A percentile compares a stretch with the other conserved stretches of the same genome.
Evolutionary conservation across 2,113 vertebrate species (phyloP).

Genomic region (Gobio gobio): DNA sequence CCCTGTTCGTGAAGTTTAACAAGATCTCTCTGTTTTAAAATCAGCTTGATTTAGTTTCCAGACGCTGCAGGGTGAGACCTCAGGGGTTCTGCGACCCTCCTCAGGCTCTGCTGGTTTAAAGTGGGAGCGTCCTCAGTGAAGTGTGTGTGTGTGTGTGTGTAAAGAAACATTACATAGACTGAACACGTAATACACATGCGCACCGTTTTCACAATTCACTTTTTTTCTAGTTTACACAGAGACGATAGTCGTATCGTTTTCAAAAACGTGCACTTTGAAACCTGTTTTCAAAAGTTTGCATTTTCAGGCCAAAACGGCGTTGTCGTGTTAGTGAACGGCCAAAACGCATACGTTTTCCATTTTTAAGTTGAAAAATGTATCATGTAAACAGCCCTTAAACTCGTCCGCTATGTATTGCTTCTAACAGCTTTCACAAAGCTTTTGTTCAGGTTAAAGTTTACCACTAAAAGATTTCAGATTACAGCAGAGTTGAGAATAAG

Average conservation of each 20-base stretch:
- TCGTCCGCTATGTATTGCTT: background rate
- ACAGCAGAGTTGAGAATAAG: conserved; percentile 17
- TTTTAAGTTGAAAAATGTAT: too few species aligned
- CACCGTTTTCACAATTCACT: too few species aligned
- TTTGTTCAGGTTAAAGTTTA: background rate
- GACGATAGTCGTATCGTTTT: too few species aligned
- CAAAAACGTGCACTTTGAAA: too few species aligned
- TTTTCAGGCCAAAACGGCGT: too few species aligned
- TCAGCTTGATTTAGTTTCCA: conserved; percentile 53
- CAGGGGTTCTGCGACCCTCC: conserved; percentile 3
- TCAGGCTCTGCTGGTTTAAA: background rate
- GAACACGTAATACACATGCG: too few species aligned
- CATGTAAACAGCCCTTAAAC: background rate
- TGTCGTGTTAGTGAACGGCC: too few species aligned
- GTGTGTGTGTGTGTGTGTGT: too few species aligned
- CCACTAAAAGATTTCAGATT: background rate
- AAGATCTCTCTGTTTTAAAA: conserved; percentile 44
- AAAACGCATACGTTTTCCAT: too few species aligned
- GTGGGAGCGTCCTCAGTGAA: conserved; percentile 1
- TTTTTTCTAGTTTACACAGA: too few species aligned
- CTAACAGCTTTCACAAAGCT: background rate
- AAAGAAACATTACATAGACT: too few species aligned
- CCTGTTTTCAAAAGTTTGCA: too few species aligned
- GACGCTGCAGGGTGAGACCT: background rate
- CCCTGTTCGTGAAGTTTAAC: conserved; percentile 53